Percentiles rank a stretch among this genome's conserved stretches.
These are phyloP conservation scores for Bostrychus sinensis DNA, from an alignment of 2,113 vertebrate species.

Conservation along the genomic window DNA sequence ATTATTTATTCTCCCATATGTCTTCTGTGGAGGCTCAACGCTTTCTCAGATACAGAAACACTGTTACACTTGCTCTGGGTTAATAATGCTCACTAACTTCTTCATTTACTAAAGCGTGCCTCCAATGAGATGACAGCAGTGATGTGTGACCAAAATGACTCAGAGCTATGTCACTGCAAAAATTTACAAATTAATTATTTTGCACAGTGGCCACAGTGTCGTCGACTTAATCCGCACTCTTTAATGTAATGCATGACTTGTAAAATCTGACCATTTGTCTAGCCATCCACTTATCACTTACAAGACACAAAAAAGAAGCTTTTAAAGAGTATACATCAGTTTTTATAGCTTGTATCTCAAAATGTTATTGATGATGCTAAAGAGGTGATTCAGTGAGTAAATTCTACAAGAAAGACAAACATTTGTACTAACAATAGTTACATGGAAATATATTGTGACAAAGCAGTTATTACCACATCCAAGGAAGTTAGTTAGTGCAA, in stretches of 20 bases:
- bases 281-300: slow-evolving; percentile 16
- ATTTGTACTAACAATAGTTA: no score
- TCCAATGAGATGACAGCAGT: slow-evolving; percentile 6
- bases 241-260: slow-evolving; percentile 5
- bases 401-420: no score
- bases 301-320: slow-evolving; percentile 20
- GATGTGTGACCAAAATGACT: slow-evolving; percentile 15
- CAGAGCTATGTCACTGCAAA: slow-evolving; percentile 8
- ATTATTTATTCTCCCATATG: no score
- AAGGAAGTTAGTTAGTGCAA: no score
- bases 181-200: slow-evolving; percentile 10
- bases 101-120: background rate
- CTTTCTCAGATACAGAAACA: no score
- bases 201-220: no score
- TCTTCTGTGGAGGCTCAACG: no score
- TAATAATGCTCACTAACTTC: background rate
- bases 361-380: no score
- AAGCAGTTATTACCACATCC: no score
- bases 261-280: background rate
- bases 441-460: no score
- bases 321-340: slow-evolving; percentile 29
- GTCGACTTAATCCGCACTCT: no score
- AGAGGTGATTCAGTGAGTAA: slow-evolving; percentile 13
- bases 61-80: slow-evolving; percentile 17
- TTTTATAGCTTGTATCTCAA: slow-evolving; percentile 34